These are phyloP conservation scores for Actenoides hombroni DNA, from an alignment of 2,113 vertebrate genomes.

Conservation along the genomic window DNA sequence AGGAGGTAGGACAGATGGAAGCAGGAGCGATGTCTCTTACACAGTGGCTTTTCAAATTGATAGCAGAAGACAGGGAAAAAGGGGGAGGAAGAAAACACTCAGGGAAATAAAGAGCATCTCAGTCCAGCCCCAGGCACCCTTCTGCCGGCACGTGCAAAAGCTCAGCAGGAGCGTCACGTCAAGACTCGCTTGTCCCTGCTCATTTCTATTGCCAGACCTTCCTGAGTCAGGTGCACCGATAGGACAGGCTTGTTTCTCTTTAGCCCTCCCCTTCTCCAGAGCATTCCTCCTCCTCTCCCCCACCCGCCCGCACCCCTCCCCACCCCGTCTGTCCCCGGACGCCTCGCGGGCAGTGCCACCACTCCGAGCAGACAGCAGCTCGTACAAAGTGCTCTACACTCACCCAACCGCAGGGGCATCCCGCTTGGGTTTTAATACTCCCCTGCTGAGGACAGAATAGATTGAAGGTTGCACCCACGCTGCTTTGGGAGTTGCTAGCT, in stretches of 20 bases:
- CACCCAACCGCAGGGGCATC: conserved; percentile 59
- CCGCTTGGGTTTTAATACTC: conserved; percentile 52
- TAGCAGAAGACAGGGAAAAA: not conserved
- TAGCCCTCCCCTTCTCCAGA: not conserved
- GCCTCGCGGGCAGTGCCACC: not conserved
- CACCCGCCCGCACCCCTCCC: not conserved
- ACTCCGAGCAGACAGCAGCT: conserved; percentile 20
- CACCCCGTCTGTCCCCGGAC: not conserved
- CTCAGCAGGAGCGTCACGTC: fast-evolving
- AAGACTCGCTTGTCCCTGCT: not conserved
- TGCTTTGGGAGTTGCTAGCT: conserved; percentile 47
- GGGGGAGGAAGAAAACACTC: not conserved
- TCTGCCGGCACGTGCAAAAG: not conserved
- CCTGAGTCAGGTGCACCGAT: not conserved
- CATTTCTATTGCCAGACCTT: not conserved
- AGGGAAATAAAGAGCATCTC: not conserved
- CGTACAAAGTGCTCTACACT: conserved; percentile 44
- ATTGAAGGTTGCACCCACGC: conserved; percentile 44
- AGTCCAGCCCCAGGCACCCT: not conserved
- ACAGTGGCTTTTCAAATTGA: not conserved
- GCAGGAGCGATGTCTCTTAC: not conserved
- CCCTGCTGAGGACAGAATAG: conserved; percentile 64
- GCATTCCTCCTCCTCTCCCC: not conserved
- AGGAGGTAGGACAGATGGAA: not conserved
- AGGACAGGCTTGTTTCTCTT: not conserved